phyloP scores from a whole-genome alignment of 2,797 vertebrate species.

The Xenopus petersii region DNA sequence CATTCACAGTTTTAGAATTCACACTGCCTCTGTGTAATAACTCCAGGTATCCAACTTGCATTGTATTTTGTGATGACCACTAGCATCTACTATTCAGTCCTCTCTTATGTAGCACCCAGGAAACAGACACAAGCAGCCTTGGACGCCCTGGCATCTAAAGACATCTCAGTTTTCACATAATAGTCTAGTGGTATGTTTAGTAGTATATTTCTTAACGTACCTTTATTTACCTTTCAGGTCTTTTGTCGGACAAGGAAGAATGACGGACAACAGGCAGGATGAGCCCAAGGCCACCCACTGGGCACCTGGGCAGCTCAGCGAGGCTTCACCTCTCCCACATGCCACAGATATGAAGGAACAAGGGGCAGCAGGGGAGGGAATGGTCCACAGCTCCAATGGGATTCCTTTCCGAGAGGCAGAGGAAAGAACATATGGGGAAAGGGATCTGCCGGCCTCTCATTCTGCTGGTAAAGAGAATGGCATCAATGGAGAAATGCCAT shows the following conservation, averaged over 20 bases:
- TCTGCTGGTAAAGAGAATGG: conserved; percentile 85
- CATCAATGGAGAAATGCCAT: conserved; percentile 89
- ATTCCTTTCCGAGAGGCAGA: conserved; percentile 80
- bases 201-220: too few species aligned
- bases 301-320: conserved; percentile 72
- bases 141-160: too few species aligned
- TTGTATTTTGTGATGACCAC: too few species aligned
- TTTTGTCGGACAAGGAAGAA: conserved; percentile 58
- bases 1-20: too few species aligned
- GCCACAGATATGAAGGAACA: conserved; percentile 78
- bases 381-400: conserved; percentile 86
- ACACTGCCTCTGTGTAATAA: too few species aligned
- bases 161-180: too few species aligned
- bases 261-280: conserved; percentile 93
- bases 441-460: conserved; percentile 68
- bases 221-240: conserved; percentile 17
- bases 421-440: conserved; percentile 67
- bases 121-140: too few species aligned
- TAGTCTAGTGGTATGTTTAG: too few species aligned
- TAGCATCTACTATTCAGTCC: too few species aligned
- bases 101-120: too few species aligned
- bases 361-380: conserved; percentile 62
- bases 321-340: conserved; percentile 66
- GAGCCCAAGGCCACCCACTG: conserved; percentile 86
- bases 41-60: too few species aligned